phyloP scores from a whole-genome alignment of 2,888 invertebrate species.

The Nasonia oneida region DNA sequence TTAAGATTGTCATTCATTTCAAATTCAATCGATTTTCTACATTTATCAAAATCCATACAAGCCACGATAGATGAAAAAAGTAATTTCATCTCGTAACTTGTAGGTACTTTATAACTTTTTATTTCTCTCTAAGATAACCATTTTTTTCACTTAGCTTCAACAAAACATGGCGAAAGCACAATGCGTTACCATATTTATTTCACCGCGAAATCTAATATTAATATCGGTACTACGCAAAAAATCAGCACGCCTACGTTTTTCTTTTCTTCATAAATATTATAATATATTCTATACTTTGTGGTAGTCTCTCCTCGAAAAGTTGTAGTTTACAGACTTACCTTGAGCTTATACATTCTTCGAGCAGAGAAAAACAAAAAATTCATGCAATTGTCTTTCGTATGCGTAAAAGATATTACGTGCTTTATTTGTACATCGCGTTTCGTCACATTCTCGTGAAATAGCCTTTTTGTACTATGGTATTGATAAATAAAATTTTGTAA shows the following conservation, averaged over 20 bases:
- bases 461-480: constrained; percentile 77
- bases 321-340: constrained; percentile 46
- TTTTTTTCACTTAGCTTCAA: constrained; percentile 32
- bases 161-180: constrained; percentile 45
- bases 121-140: background rate
- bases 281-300: constrained; percentile 1
- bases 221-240: constrained; percentile 40
- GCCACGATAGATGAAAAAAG: constrained; percentile 38
- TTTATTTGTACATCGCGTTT: constrained; percentile 66
- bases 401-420: constrained; percentile 60
- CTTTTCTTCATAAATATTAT: constrained; percentile 58
- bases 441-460: constrained; percentile 62
- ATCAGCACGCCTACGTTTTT: constrained; percentile 54
- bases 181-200: constrained; percentile 49
- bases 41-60: constrained; percentile 29
- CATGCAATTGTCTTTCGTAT: constrained; percentile 58
- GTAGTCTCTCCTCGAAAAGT: constrained; percentile 30
- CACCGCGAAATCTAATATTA: constrained; percentile 37
- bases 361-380: constrained; percentile 45
- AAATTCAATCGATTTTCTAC: constrained; percentile 17
- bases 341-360: constrained; percentile 43
- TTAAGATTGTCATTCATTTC: constrained; percentile 39
- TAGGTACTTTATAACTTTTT: constrained; percentile 23
- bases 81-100: constrained; percentile 19
- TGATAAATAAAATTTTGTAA: constrained; percentile 75